Base-by-base conservation (phyloP, 2,888 invertebrate genomes). In the Lepidochrysops patricia region DNA sequence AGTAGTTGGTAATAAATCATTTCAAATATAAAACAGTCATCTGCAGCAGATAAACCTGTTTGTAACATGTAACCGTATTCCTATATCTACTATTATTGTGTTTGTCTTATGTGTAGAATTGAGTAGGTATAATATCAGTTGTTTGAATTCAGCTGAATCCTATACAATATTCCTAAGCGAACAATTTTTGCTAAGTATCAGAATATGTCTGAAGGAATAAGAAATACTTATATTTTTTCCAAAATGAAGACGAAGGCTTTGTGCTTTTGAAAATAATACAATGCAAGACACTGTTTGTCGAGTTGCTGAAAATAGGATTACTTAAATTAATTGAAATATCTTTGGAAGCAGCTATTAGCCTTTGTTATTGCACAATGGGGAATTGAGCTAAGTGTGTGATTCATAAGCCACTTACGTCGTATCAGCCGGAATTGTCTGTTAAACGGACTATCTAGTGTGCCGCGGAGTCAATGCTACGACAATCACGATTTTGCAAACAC, bases 401-500 rank as follows among this genome's bases (percentile, higher is more conserved):
- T 54, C 54, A 54, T 9, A 5, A 32, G 19, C 27, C 54, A 54
- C 32, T 54, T 32, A 29, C 29, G 13, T 19, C 29, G 19, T n/a
- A 32, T 54, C 15, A 57, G 13, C 57, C 59, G 60, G 59, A 60
- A 32, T 62, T 52, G 57, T 27, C 13, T 6, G 60, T 63, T 54
- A 32, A 32, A 32, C 32, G 29, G 50, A 48, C 37, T 57, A 57
- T 48, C 48, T 52, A 52, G 19, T 23, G 19, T 43, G 19, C 43
- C 2, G 43, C 19, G 43, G 48, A 35, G 32, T 57, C 63, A 62
- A 61, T 61, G 60, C 48, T 52, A 57, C 26, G 35, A 27, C 13
- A 56, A 57, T 58, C 65, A 65, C 65, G 65, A 65, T 34, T 32
- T 54, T 29, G 54, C 54, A 15, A 54, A 54, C 19, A 54, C 32